Conservation (phyloP, 2,113 vertebrate genomes). For the Lutjanus erythropterus region DNA sequence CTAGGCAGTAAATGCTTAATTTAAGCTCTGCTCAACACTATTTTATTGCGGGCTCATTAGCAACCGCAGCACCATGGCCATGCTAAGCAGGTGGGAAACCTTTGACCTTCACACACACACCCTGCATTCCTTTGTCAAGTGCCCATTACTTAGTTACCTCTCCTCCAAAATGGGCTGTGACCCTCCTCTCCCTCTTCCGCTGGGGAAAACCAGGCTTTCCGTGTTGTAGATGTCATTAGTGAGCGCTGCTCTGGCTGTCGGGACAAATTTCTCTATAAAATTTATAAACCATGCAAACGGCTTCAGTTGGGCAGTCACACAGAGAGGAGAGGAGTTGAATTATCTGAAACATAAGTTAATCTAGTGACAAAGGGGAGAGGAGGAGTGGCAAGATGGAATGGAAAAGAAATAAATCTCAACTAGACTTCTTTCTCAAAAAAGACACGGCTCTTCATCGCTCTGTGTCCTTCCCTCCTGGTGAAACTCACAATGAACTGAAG, state of each 20-base stretch:
- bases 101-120: constrained; percentile 54
- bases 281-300: constrained; percentile 85
- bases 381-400: constrained; percentile 47
- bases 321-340: constrained; percentile 26
- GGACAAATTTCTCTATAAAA: constrained; percentile 81
- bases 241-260: constrained; percentile 73
- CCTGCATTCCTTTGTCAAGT: constrained; percentile 62
- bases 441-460: constrained; percentile 26
- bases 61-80: constrained; percentile 19
- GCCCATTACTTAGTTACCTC: constrained; percentile 55
- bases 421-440: background rate
- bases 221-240: constrained; percentile 85
- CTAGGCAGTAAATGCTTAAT: background rate
- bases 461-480: constrained; percentile 20
- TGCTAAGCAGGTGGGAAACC: constrained; percentile 64
- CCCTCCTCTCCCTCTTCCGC: constrained; percentile 36
- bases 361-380: constrained; percentile 32
- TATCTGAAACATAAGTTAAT: constrained; percentile 29
- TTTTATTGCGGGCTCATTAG: constrained; percentile 60
- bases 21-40: constrained; percentile 1
- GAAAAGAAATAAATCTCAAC: constrained; percentile 55
- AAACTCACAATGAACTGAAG: constrained; percentile 43
- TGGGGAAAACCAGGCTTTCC: constrained; percentile 36
- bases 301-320: constrained; percentile 64
- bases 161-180: constrained; percentile 50